Conservation (phyloP, 2,888 invertebrate genomes). For the Vannuccia rotundouncinata region DNA sequence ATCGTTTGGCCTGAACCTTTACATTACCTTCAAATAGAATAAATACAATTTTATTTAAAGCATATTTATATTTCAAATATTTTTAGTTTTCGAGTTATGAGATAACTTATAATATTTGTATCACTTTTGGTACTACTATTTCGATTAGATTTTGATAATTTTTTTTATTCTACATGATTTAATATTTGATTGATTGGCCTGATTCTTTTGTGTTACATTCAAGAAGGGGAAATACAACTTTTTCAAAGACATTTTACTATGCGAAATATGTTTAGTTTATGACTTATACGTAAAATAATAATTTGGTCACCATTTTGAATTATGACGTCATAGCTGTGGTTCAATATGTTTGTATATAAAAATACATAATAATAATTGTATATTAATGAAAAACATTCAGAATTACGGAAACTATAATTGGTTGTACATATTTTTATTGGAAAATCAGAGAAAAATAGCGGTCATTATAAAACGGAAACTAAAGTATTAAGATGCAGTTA, state of each 20-base stretch:
- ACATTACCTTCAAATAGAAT: too few relatives aligned
- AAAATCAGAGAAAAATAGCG: neutral
- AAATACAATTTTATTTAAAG: neutral
- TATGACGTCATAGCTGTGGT: constrained; percentile 9
- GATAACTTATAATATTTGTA: neutral
- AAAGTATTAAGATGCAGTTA: neutral
- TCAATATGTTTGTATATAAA: constrained; percentile 13
- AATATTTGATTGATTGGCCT: neutral
- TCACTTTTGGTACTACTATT: too few relatives aligned
- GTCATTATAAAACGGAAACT: neutral
- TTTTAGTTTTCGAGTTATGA: neutral
- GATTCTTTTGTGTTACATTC: neutral
- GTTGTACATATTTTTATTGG: neutral
- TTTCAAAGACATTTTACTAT: neutral
- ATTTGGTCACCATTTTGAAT: neutral
- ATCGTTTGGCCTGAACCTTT: too few relatives aligned
- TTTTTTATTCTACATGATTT: constrained; percentile 2
- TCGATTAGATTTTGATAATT: neutral
- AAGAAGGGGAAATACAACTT: constrained; percentile 19
- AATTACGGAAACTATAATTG: neutral
- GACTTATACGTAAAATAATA: neutral
- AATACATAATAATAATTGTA: neutral
- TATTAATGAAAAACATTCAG: neutral
- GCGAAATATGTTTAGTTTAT: constrained; percentile 4
- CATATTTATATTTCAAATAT: neutral